These are phyloP conservation scores for Peromyscus californicus DNA, from an alignment of 2,113 vertebrate genomes.

Conservation along the genomic window DNA sequence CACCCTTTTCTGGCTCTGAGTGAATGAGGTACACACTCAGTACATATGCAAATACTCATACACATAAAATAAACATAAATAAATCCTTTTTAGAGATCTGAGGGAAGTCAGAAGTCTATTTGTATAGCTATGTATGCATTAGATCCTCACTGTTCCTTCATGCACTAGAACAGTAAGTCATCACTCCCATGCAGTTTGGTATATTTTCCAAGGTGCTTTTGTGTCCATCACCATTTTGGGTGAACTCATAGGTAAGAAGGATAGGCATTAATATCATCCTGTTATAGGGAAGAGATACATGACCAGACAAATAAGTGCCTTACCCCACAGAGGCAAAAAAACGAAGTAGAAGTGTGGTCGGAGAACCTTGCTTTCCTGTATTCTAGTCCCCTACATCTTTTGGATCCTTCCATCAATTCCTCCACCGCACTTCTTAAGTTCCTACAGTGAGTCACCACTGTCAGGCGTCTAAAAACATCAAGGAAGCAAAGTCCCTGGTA, in stretches of 20 bases:
- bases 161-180: background rate
- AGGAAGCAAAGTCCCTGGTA: background rate
- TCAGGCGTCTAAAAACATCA: background rate
- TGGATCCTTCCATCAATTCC: background rate
- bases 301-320: background rate
- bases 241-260: background rate
- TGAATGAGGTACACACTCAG: background rate
- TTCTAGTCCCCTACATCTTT: background rate
- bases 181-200: background rate
- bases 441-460: background rate
- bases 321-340: background rate
- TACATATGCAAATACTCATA: background rate
- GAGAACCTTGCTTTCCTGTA: background rate
- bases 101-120: slow-evolving; percentile 15
- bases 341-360: background rate
- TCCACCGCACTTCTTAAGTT: background rate
- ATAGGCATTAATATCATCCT: background rate
- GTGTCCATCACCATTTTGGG: background rate
- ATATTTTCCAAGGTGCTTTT: slow-evolving; percentile 10
- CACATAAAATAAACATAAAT: background rate
- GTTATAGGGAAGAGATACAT: background rate
- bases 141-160: background rate
- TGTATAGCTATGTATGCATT: background rate
- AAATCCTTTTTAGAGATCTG: background rate
- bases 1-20: background rate